Percentiles rank a stretch among this genome's conserved stretches.
Evolutionary conservation across 2,888 invertebrate genomes (phyloP).

Genomic region (Diarsia dahlii): DNA sequence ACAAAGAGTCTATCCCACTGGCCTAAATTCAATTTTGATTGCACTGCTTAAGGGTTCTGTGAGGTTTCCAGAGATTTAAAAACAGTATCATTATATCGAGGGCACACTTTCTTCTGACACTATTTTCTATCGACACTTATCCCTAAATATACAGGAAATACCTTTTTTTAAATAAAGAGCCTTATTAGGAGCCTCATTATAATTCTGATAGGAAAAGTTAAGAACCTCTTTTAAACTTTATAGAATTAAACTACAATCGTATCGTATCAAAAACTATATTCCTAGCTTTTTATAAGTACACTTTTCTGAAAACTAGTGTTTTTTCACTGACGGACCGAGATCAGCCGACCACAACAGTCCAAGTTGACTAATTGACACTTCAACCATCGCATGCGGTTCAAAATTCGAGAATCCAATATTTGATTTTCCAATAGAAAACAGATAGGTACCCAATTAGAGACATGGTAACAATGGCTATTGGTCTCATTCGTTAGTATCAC

Average conservation of each 20-base stretch:
- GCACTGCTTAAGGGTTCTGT: not conserved
- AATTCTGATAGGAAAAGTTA: too few species aligned
- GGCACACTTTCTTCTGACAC: not conserved
- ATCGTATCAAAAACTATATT: conserved; percentile 9
- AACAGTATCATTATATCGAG: not conserved
- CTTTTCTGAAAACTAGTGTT: not conserved
- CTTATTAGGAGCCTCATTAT: too few species aligned
- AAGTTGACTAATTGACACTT: conserved; percentile 23
- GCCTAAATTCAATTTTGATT: not conserved
- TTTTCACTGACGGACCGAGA: not conserved
- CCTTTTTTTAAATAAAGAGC: too few species aligned
- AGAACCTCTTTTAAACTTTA: too few species aligned
- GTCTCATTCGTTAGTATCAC: conserved; percentile 29
- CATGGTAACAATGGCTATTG: not conserved
- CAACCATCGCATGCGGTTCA: not conserved
- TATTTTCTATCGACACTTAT: not conserved
- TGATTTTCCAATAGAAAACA: conserved; percentile 27
- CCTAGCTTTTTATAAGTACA: too few species aligned
- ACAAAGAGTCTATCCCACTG: conserved; percentile 15
- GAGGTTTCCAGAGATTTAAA: not conserved
- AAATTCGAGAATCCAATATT: conserved; percentile 7
- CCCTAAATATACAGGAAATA: too few species aligned
- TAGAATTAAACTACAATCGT: too few species aligned
- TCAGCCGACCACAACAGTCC: not conserved
- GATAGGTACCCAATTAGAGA: conserved; percentile 29